Percentiles rank a stretch among this genome's conserved stretches.
Conservation (phyloP, 2,797 vertebrate genomes). For the Trachurus trachurus region DNA sequence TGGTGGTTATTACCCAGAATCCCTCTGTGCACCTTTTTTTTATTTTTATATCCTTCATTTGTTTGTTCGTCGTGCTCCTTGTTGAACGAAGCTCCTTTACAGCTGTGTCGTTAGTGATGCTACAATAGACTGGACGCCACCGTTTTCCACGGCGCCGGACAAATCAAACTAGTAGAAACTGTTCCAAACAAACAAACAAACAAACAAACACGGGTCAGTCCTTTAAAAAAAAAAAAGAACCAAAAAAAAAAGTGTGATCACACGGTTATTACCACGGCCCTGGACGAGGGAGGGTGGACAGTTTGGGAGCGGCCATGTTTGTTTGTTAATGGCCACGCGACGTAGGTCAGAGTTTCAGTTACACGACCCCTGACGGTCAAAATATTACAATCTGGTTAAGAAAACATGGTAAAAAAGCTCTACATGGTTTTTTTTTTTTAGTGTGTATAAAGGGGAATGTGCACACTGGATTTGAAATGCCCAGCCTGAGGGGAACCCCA, state of each 20-base stretch:
- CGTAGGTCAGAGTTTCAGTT: constrained; percentile 14
- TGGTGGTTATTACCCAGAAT: too few relatives aligned
- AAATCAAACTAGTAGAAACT: constrained; percentile 2
- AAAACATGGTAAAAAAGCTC: constrained; percentile 60
- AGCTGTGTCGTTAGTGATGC: not conserved
- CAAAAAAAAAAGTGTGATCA: not conserved
- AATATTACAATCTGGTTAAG: constrained; percentile 53
- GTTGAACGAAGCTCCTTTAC: not conserved
- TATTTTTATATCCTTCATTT: too few relatives aligned
- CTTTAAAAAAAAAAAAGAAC: not conserved
- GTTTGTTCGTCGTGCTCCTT: too few relatives aligned
- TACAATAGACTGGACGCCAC: constrained; percentile 4
- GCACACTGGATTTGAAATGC: constrained; percentile 56
- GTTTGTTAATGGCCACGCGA: constrained; percentile 21
- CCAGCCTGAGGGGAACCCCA: constrained; percentile 42
- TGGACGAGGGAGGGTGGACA: constrained; percentile 2
- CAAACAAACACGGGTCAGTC: not conserved
- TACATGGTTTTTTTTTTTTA: constrained; percentile 34
- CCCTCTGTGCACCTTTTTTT: too few relatives aligned
- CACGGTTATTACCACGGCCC: not conserved
- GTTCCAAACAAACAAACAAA: not conserved
- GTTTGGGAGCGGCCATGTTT: constrained; percentile 21
- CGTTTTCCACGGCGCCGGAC: constrained; percentile 7
- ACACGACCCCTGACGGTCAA: constrained; percentile 35
- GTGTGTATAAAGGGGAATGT: constrained; percentile 61